A percentile compares a stretch with the other conserved stretches of the same genome.
These are phyloP conservation scores for Enteromius viviparus DNA, from an alignment of 2,797 vertebrate genomes.

Conservation along the genomic window DNA sequence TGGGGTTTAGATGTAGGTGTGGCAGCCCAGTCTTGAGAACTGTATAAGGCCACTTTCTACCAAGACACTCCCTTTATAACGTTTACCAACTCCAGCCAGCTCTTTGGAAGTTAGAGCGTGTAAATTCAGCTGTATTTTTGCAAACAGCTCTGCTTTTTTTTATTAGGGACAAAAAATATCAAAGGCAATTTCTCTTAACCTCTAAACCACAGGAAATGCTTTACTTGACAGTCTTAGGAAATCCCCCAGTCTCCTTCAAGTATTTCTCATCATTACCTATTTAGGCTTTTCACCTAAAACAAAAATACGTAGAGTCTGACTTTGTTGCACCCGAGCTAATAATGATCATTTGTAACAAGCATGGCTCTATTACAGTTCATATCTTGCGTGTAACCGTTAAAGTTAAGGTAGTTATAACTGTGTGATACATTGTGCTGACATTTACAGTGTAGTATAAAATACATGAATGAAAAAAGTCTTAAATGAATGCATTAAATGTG, in stretches of 20 bases:
- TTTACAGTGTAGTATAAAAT: background rate
- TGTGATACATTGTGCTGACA: background rate
- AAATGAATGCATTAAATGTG: background rate
- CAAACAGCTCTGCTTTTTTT: background rate
- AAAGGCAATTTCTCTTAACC: conserved; percentile 74
- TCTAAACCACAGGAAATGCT: conserved; percentile 77
- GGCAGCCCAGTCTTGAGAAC: background rate
- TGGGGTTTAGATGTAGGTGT: background rate
- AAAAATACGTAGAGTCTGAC: background rate
- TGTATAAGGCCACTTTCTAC: background rate
- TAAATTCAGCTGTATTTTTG: conserved; percentile 19
- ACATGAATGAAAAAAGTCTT: background rate
- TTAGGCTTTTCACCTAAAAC: conserved; percentile 56
- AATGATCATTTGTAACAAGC: background rate
- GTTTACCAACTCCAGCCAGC: background rate
- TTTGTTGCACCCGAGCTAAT: background rate
- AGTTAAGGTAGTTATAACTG: background rate
- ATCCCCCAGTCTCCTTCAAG: conserved; percentile 76
- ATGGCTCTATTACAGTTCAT: background rate
- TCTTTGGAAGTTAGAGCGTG: background rate
- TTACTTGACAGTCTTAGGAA: conserved; percentile 72
- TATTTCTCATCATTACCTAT: conserved; percentile 70
- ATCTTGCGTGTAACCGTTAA: background rate
- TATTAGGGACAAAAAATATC: conserved; percentile 26
- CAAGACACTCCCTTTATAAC: background rate